These are phyloP conservation scores for Punctoribates punctum DNA, from an alignment of 2,888 invertebrate species.

Conservation along the genomic window DNA sequence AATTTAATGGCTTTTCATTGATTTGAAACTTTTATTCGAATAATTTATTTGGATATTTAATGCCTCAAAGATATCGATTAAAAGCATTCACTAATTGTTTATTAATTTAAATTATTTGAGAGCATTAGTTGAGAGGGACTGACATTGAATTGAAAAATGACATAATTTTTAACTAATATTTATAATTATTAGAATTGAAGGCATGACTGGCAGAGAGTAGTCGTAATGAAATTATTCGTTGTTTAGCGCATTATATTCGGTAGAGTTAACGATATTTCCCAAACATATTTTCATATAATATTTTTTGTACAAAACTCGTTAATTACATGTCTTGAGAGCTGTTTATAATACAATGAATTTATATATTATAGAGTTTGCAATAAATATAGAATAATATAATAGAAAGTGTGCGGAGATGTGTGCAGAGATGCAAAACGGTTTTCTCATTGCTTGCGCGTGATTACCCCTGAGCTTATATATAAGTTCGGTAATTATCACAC, in stretches of 20 bases:
- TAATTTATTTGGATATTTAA: too few relatives aligned
- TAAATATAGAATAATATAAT: constrained; percentile 28
- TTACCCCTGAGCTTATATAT: constrained; percentile 37
- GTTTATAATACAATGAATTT: constrained; percentile 37
- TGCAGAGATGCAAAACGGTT: constrained; percentile 33
- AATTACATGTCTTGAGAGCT: constrained; percentile 34
- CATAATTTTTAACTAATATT: neutral
- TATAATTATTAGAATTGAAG: neutral
- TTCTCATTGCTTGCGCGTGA: constrained; percentile 32
- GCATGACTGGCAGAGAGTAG: neutral
- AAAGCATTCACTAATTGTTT: too few relatives aligned
- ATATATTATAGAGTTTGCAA: constrained; percentile 20
- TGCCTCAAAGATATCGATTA: too few relatives aligned
- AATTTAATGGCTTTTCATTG: neutral
- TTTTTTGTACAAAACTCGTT: constrained; percentile 32
- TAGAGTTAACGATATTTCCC: constrained; percentile 25
- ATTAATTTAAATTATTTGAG: neutral
- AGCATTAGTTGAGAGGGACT: neutral
- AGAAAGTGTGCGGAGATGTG: constrained; percentile 2
- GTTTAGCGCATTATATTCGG: constrained; percentile 7
- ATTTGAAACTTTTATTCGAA: too few relatives aligned
- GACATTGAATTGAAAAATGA: constrained; percentile 26
- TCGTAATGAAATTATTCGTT: constrained; percentile 25
- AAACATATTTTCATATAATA: constrained; percentile 34
- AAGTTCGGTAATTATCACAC: constrained; percentile 33